Base-by-base conservation (phyloP, 2,888 invertebrate species). In the Drosophila anomelani region DNA sequence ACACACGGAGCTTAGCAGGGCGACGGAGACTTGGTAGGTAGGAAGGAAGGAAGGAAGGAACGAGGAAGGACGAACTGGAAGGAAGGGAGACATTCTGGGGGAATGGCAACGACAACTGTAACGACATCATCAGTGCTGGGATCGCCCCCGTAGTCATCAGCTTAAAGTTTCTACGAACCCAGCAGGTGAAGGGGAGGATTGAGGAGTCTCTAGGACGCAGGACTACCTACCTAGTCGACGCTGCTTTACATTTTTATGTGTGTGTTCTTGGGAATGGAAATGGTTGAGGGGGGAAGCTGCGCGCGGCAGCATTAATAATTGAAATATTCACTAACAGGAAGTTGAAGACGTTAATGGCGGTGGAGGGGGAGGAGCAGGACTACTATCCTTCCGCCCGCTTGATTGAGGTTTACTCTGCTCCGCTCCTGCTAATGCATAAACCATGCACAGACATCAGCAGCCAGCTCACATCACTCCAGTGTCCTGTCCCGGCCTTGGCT, bases 251-350 rank as follows among this genome's bases (percentile, higher is more conserved):
- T 86, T 83, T 84, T 81, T 79, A 86, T 84, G 79, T 75, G 79
- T 75, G 76, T 44, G 26, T 44, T 47, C 17, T 54, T 46, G 32
- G 47, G 7, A 47, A 17, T 17, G 47, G 29, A 3, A 8, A 8
- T 34, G 29, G 32, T 0, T 8, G 51, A 20, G 20, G 9, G 20
- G 15, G 59, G 4, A 51, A 17, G 12, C 47, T 32, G 53, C 12
- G 53, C 39, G 63, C 63, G 63, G 79, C 75, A 78, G 79, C 83
- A 88, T 88, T 86, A 88, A 89, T 88, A 89, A 88, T 89, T 89
- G 90, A 88, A 86, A 88, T 86, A 88, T 89, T 86, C 90, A 88
- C 88, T 88, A 89, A 88, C 88, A 88, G 86, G 85, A 89, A 89
- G 88, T 88, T 86, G 88, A 83, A 85, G 88, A 88, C 88, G 81